These are phyloP conservation scores for Hybognathus amarus DNA, from an alignment of 2,797 vertebrate genomes.

Conservation along the genomic window DNA sequence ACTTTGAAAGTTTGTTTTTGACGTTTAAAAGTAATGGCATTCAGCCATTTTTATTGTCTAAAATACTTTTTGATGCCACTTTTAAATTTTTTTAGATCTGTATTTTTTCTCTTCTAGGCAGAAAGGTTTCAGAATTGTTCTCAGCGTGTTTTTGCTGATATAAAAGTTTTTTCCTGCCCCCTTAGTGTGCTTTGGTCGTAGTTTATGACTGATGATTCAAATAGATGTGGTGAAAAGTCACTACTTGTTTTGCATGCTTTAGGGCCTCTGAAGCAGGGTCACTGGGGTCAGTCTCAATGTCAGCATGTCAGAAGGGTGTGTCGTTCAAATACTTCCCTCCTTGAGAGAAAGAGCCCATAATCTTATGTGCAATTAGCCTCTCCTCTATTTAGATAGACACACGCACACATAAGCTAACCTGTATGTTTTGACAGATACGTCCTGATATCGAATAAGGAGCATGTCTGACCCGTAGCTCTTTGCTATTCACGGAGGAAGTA, in stretches of 20 bases:
- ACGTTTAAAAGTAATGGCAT: not conserved
- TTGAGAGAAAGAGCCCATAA: slow-evolving; percentile 31
- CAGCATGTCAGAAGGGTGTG: slow-evolving; percentile 20
- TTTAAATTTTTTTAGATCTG: not conserved
- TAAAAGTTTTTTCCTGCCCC: not conserved
- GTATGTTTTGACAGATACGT: slow-evolving; percentile 48
- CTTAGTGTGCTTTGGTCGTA: not conserved
- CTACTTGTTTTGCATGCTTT: not conserved
- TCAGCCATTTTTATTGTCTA: not conserved
- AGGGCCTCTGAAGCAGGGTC: slow-evolving; percentile 4
- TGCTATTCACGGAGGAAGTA: slow-evolving; percentile 47
- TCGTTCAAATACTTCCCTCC: slow-evolving; percentile 13
- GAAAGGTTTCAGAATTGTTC: not conserved
- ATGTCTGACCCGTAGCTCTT: slow-evolving; percentile 38
- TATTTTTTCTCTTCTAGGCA: not conserved
- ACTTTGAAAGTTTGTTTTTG: not conserved
- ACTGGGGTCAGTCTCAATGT: slow-evolving; percentile 6
- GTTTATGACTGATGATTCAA: not conserved
- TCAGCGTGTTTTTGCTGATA: not conserved
- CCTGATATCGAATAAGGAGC: slow-evolving; percentile 39
- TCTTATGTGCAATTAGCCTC: slow-evolving; percentile 34
- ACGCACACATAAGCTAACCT: slow-evolving; percentile 23
- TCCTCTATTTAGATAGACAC: slow-evolving; percentile 30
- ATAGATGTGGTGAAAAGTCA: not conserved
- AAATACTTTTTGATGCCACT: not conserved